Evolutionary conservation across 2,113 vertebrate genomes (phyloP), one percentile per base, ranked within the genome.

Genomic region (Myrmecobius fasciatus): DNA sequence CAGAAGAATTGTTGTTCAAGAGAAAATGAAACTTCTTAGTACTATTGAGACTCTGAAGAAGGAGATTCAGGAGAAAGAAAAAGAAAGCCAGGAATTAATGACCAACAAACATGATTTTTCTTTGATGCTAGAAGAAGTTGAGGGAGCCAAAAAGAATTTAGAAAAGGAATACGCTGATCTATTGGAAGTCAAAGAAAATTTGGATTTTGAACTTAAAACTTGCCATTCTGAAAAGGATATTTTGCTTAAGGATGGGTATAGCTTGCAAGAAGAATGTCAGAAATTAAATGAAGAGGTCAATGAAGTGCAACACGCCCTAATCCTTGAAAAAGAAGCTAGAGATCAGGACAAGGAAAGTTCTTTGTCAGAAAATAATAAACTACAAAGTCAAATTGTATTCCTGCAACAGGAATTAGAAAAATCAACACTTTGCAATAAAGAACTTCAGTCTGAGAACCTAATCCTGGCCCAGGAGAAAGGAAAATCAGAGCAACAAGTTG

Each of bases 91-190:
- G 20, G 98, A 98, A 12, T 97, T 99, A 14, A 53, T 51, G 1
- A 96, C 98, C 95, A 98, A 98, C 93, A 99, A 98, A 91, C 93
- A 95, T 17, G 97, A 98, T 90, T 98, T 99, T 90, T 97, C 98
- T 8, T 26, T 92, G 83, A 93, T 98, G 94, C 96, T 99, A 24
- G 98, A 99, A 92, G 98, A 99, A 95, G 97, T 97, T 25, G 98
- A 98, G 89, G 93, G 60, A 9, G 98, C 98, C 91, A 98, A 94
- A 91, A 98, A 94, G 8, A 93, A 88, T 0, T 90, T 99, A 1
- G 98, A 99, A 91, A 96, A 93, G 0, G 98, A 99, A 67, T 96
- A 98, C 89, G 94, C 92, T 0, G 97, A 95, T 51, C 93, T 98
- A 0, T 97, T 98, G 20, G 97, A 83, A 7, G 98, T 99, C 0